Base-by-base conservation (phyloP, 2,888 invertebrate genomes). In the Asteroscopus sphinx region DNA sequence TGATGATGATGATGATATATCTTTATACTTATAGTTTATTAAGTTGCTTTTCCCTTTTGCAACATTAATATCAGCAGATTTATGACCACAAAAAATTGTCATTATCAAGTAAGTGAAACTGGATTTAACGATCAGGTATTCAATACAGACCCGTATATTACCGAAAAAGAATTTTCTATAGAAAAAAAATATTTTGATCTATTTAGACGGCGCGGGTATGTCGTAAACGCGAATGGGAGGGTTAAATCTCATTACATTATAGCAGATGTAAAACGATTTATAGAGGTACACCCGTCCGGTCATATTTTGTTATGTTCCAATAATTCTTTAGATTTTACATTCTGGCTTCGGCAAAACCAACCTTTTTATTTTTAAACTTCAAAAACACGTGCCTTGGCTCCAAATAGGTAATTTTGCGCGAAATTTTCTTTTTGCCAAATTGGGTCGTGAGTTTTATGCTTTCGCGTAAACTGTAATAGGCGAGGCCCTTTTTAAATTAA, bases 171-270 rank as follows among this genome's bases (percentile, higher is more conserved):
- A 68, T 56, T 59, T 67, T 59, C 55, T 46, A 64, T 79, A 79
- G 81, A 80, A 85, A 80, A 21, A 79, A 79, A 73, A 82, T 83
- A 86, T 87, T 88, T 88, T 87, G 89, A 88, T 89, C 83, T 87
- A 90, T 90, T 85, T 80, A 81, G 80, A 79, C 69, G 79, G 79
- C 76, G 79, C 76, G 83, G 82, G 84, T 79, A 79, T 82, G 86
- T 89, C 90, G 88, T 92, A 92, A 93, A 92, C 78, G 87, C 79
- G 85, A 87, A 89, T 87, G 82, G 84, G 87, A 86, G 89, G 92
- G 91, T 89, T 91, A 91, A 92, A 93, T 91, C 90, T 91, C 90
- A 91, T 92, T 92, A 92, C 91, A 91, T 92, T 92, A 92, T 91
- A 84, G 91, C 85, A 89, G 89, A 91, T 90, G 91, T 90, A 90